phyloP scores from a whole-genome alignment of 2,888 invertebrate genomes.

The Volucella inflata region DNA sequence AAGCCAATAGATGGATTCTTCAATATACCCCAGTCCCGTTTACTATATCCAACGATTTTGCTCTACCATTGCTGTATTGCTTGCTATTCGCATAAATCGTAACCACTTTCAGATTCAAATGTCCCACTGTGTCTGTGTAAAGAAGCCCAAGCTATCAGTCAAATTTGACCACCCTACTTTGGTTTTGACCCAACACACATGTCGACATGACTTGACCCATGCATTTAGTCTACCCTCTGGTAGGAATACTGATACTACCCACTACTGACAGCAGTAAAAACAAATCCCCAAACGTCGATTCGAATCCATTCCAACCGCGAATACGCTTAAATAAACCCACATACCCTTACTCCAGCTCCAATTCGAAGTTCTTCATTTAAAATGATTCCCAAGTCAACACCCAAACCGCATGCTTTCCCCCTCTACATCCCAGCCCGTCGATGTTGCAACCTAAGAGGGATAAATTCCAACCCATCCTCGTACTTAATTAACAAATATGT shows the following conservation, averaged over 20 bases:
- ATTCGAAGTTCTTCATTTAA: conserved; percentile 31
- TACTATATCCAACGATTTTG: too few relatives aligned
- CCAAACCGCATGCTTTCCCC: conserved; percentile 33
- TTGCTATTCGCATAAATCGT: not conserved
- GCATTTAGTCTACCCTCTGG: conserved; percentile 49
- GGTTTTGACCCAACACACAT: conserved; percentile 43
- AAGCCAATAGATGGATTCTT: too few relatives aligned
- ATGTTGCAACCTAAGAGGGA: not conserved
- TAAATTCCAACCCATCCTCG: conserved; percentile 48
- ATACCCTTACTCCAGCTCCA: conserved; percentile 14
- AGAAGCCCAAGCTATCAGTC: conserved; percentile 41
- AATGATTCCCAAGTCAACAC: conserved; percentile 63
- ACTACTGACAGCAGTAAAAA: conserved; percentile 43
- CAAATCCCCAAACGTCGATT: conserved; percentile 58
- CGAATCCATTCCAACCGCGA: conserved; percentile 69
- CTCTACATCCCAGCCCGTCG: conserved; percentile 2
- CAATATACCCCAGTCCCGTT: too few relatives aligned
- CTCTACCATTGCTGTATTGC: not conserved
- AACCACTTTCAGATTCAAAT: conserved; percentile 24
- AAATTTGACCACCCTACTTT: conserved; percentile 53
- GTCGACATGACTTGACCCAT: conserved; percentile 45
- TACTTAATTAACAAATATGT: conserved; percentile 75
- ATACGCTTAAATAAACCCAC: conserved; percentile 65
- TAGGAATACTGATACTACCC: too few relatives aligned
- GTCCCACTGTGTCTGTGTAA: conserved; percentile 14